Percentiles rank a stretch among this genome's conserved stretches.
Evolutionary conservation across 2,888 invertebrate species (phyloP).

Genomic region (Sarcophaga carnaria): DNA sequence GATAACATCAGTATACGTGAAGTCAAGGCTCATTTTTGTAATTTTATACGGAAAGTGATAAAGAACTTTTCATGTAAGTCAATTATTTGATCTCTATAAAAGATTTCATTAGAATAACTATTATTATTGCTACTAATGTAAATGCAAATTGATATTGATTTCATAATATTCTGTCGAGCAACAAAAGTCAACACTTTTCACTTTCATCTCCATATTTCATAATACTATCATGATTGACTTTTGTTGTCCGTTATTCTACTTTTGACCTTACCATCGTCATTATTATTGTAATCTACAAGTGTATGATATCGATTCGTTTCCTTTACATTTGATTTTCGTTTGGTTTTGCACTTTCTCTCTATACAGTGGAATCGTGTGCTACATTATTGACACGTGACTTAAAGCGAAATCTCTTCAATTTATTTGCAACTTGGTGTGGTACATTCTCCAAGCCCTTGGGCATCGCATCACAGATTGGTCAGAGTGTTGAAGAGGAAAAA

Average conservation of each 20-base stretch:
- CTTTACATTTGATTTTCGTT: too few relatives aligned
- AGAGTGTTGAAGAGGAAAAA: constrained; percentile 83
- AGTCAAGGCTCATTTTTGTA: constrained; percentile 95
- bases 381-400: constrained; percentile 93
- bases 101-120: too few relatives aligned
- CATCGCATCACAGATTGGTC: constrained; percentile 81
- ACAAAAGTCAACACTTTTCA: too few relatives aligned
- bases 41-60: constrained; percentile 96
- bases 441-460: constrained; percentile 89
- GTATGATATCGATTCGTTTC: not conserved
- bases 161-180: too few relatives aligned
- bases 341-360: not conserved
- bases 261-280: too few relatives aligned
- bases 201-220: too few relatives aligned
- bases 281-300: too few relatives aligned
- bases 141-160: too few relatives aligned
- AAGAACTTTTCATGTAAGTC: constrained; percentile 94
- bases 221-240: too few relatives aligned
- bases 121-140: too few relatives aligned
- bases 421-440: constrained; percentile 98
- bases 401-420: constrained; percentile 92
- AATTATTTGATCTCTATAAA: not conserved
- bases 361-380: constrained; percentile 91
- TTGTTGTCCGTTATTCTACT: too few relatives aligned
- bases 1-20: constrained; percentile 93